Base-by-base conservation (phyloP, 2,113 vertebrate species). In the Labrus mixtus region DNA sequence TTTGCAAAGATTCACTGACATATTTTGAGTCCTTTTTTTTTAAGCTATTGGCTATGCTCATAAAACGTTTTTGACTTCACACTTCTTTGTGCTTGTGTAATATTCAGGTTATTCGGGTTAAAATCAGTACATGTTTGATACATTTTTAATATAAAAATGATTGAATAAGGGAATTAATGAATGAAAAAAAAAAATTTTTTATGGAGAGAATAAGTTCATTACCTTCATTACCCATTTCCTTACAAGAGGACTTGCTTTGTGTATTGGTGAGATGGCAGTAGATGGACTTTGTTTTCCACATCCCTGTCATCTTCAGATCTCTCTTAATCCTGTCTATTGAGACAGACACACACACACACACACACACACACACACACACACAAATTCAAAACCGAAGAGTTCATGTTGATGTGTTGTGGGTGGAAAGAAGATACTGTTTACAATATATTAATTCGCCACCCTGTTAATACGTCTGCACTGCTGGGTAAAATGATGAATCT, bases 231-330 rank as follows among this genome's bases (percentile, higher is more conserved):
- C 7, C 12, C 11, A n/a, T 53, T 29, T 37, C 19, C 22, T 36
- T 25, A 51, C 7, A 65, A 10, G 12, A 15, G 10, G 6, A 15
- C 19, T 9, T 5, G 10, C 36, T 29, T 19, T 56, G 12, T 53
- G 2, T 25, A 41, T 29, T 29, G 29, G 29, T 29, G 29, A 29
- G 3, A 12, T 37, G 15, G 6, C 36, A 54, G 17, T 17, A 33
- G 12, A 19, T 43, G 48, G 20, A 29, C 19, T 71, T 48, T 65
- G 17, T 46, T 69, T 76, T 56, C 11, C 15, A 59, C 45, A n/a
- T 57, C n/a, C n/a, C 16, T 58, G 10, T n/a, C 57, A 43, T 22
- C 48, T 66, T n/a, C n/a, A n/a, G n/a, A n/a, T n/a, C n/a, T n/a
- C n/a, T n/a, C n/a, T n/a, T n/a, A n/a, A n/a, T n/a, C n/a, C n/a